Base-by-base conservation (phyloP, 2,797 vertebrate genomes). In the Hemibagrus guttatus region DNA sequence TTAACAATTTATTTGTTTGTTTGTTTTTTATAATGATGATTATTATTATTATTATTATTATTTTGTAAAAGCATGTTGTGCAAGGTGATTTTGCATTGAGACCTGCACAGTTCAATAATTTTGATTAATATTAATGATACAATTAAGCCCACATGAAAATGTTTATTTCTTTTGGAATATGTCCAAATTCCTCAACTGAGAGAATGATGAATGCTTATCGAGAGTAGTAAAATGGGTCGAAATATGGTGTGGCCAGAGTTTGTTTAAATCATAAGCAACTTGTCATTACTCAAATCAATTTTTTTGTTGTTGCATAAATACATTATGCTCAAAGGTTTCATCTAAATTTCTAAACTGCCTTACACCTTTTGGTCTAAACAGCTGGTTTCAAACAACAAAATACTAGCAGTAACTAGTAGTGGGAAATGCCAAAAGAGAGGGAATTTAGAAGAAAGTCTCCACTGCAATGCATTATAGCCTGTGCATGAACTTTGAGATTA, bases 401-500 rank as follows among this genome's bases (percentile, higher is more conserved):
- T 54, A 54, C 13, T 39, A 39, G 35, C 42, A 64, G 42, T 72
- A 31, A 26, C 54, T 35, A 23, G 26, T 59, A 71, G 66, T 74
- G 69, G 31, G 42, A 83, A 84, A 83, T 76, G 35, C 49, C 79
- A 42, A 64, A 84, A 46, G 63, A 83, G n/a, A 52, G 54, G 72
- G n/a, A 75, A 75, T 54, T 52, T 54, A 75, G 49, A 84, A 66
- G 56, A 87, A 69, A 16, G 68, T 58, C 56, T 61, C 49, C 54
- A 19, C 46, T 81, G 85, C 49, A 68, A 71, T 52, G 26, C 59
- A 72, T 56, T 84, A 81, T 86, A 88, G 75, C 87, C 88, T 63
- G 56, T 58, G 39, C 42, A 59, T 90, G 86, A 89, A 89, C 90
- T 85, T 87, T 42, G 21, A 79, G 84, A 90, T 90, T 89, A 87